A percentile compares a stretch with the other conserved stretches of the same genome.
phyloP scores from a whole-genome alignment of 2,888 invertebrate genomes.

The Habroteleia sp. region DNA sequence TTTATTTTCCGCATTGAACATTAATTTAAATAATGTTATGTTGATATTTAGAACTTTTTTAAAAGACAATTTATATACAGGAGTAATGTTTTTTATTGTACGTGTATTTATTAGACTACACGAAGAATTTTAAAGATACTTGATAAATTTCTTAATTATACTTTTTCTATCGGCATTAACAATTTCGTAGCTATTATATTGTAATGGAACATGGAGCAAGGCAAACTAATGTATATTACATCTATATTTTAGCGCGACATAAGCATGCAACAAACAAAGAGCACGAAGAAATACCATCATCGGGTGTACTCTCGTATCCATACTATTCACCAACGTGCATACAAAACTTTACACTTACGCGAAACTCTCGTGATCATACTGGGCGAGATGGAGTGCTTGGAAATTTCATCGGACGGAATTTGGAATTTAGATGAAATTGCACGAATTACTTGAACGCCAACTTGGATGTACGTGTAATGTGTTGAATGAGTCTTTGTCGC shows the following conservation, averaged over 20 bases:
- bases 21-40: too few relatives aligned
- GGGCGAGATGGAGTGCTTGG: constrained; percentile 64
- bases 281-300: constrained; percentile 76
- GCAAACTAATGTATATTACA: constrained; percentile 76
- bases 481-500: constrained; percentile 55
- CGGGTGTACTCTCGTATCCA: constrained; percentile 55
- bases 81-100: too few relatives aligned
- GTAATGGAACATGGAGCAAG: background rate
- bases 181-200: background rate
- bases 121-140: too few relatives aligned
- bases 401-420: constrained; percentile 74
- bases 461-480: constrained; percentile 39
- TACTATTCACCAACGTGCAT: constrained; percentile 61
- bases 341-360: constrained; percentile 64
- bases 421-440: constrained; percentile 81
- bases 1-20: too few relatives aligned
- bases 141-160: too few relatives aligned
- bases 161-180: too few relatives aligned
- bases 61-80: too few relatives aligned
- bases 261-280: constrained; percentile 75
- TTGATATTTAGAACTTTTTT: too few relatives aligned
- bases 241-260: constrained; percentile 71
- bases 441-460: constrained; percentile 76
- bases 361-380: constrained; percentile 57
- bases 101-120: too few relatives aligned